Evolutionary conservation across 2,888 invertebrate species (phyloP).

Genomic region (Copidosoma aretas): DNA sequence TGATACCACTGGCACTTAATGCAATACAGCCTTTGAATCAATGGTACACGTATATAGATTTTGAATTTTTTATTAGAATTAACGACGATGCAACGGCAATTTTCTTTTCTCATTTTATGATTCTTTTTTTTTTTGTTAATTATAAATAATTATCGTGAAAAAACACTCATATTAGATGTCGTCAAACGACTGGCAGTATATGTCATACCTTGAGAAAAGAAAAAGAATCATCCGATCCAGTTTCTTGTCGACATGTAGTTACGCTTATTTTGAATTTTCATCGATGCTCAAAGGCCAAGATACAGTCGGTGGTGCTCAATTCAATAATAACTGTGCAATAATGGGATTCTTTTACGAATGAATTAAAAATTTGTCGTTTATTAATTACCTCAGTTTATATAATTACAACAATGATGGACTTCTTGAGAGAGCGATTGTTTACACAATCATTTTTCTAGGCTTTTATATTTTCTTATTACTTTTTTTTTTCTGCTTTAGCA

Average conservation of each 20-base stretch:
- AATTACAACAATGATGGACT: constrained; percentile 46
- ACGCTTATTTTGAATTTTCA: constrained; percentile 37
- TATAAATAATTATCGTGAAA: constrained; percentile 30
- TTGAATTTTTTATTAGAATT: constrained; percentile 28
- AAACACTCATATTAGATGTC: constrained; percentile 46
- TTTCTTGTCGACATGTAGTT: constrained; percentile 42
- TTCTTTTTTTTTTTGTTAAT: constrained; percentile 11
- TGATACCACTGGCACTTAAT: constrained; percentile 16
- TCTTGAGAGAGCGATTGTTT: constrained; percentile 55
- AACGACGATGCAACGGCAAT: constrained; percentile 32
- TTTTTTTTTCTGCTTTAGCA: constrained; percentile 41
- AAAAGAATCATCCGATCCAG: constrained; percentile 40
- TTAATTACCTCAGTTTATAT: constrained; percentile 42
- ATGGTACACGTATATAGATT: constrained; percentile 32
- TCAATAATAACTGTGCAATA: constrained; percentile 39
- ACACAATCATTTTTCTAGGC: constrained; percentile 42
- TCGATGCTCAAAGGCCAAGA: constrained; percentile 19
- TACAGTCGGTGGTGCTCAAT: constrained; percentile 24
- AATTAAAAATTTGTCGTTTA: constrained; percentile 37
- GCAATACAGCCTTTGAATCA: constrained; percentile 22
- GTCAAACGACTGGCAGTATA: constrained; percentile 58
- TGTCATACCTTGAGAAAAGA: constrained; percentile 39
- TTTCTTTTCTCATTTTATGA: constrained; percentile 33
- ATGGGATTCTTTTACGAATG: constrained; percentile 30
- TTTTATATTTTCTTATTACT: constrained; percentile 42